Conservation (phyloP, 2,888 invertebrate species). For the Eupsilia transversa region DNA sequence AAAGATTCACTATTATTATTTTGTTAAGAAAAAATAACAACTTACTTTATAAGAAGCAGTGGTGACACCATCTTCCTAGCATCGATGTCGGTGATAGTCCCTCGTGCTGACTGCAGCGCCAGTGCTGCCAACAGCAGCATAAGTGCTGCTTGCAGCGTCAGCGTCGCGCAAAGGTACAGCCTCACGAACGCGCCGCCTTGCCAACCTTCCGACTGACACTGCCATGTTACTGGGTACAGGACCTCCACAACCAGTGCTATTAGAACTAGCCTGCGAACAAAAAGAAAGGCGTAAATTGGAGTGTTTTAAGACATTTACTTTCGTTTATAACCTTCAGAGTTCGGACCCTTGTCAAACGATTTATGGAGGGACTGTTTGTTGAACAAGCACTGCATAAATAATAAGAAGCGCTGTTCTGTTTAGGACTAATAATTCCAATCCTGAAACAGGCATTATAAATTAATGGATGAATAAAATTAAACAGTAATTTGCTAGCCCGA, state of each 20-base stretch:
- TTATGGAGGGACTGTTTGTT: constrained; percentile 6
- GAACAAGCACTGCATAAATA: constrained; percentile 26
- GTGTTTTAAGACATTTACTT: constrained; percentile 12
- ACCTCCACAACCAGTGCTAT: constrained; percentile 92
- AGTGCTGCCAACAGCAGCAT: constrained; percentile 92
- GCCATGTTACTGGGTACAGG: constrained; percentile 92
- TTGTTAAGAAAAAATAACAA: constrained; percentile 32
- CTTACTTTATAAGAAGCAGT: constrained; percentile 93
- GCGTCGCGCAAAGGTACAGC: constrained; percentile 93
- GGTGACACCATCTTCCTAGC: constrained; percentile 93
- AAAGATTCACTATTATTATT: not conserved
- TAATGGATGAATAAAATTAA: constrained; percentile 16
- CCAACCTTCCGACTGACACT: constrained; percentile 93
- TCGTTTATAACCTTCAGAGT: not conserved
- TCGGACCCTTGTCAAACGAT: constrained; percentile 28
- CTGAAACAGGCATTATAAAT: constrained; percentile 2
- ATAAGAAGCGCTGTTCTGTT: constrained; percentile 19
- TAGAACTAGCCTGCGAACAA: constrained; percentile 91
- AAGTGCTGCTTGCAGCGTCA: constrained; percentile 91
- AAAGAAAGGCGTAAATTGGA: constrained; percentile 26
- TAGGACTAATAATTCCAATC: constrained; percentile 13
- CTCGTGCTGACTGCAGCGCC: constrained; percentile 93
- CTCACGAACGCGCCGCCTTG: constrained; percentile 93
- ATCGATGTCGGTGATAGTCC: constrained; percentile 94
- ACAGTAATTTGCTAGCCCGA: constrained; percentile 6